Percentiles rank a stretch among this genome's conserved stretches.
Conservation (phyloP, 2,888 invertebrate species). For the Choristoneura rosaceana region DNA sequence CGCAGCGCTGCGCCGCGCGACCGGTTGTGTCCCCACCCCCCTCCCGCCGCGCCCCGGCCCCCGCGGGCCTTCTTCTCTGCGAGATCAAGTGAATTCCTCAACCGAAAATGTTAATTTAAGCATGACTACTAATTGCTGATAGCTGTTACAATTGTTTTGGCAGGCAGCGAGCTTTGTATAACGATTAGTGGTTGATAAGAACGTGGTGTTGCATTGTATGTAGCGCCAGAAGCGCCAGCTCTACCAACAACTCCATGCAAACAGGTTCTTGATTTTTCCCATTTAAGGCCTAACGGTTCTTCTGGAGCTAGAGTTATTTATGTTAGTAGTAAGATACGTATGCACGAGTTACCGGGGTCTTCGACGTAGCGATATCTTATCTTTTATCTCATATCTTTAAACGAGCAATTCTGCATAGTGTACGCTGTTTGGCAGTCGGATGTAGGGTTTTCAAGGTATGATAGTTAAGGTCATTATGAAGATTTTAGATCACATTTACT, state of each 20-base stretch:
- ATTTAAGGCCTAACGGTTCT: slow-evolving; percentile 38
- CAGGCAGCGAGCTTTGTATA: background rate
- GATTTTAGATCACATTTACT: too few relatives aligned
- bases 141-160: background rate
- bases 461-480: too few relatives aligned
- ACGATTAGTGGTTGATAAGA: slow-evolving; percentile 11
- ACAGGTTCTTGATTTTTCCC: slow-evolving; percentile 38
- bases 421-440: too few relatives aligned
- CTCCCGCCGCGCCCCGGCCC: slow-evolving; percentile 42
- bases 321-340: background rate
- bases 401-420: too few relatives aligned
- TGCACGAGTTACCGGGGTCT: background rate
- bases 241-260: slow-evolving; percentile 19
- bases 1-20: slow-evolving; percentile 48
- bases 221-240: slow-evolving; percentile 17
- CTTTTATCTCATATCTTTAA: too few relatives aligned
- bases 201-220: slow-evolving; percentile 1
- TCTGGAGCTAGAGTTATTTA: slow-evolving; percentile 25
- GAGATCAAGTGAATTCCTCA: slow-evolving; percentile 57
- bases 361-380: background rate
- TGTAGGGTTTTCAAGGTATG: too few relatives aligned
- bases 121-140: slow-evolving; percentile 24
- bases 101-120: slow-evolving; percentile 39
- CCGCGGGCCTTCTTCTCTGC: slow-evolving; percentile 41
- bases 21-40: slow-evolving; percentile 57